A percentile compares a stretch with the other conserved stretches of the same genome.
phyloP scores from a whole-genome alignment of 2,113 vertebrate genomes.

The Upupa epops region DNA sequence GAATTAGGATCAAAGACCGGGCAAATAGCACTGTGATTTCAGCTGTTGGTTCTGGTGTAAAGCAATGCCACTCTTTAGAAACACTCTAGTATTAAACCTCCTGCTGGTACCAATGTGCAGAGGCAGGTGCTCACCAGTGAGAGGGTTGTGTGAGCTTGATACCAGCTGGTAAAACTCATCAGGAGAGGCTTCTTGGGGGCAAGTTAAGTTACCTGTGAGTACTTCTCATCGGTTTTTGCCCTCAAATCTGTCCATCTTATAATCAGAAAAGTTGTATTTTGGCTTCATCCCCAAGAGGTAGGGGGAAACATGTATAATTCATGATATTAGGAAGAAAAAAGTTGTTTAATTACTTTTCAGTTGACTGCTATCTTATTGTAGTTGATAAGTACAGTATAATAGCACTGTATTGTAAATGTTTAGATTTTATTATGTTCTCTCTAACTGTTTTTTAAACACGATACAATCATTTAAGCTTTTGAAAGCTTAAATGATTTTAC shows the following conservation, averaged over 20 bases:
- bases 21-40: conserved; percentile 46
- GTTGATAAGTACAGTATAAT: conserved; percentile 22
- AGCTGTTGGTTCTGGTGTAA: neutral
- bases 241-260: neutral
- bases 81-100: neutral
- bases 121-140: neutral
- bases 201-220: neutral
- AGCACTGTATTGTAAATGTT: conserved; percentile 49
- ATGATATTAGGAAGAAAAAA: conserved; percentile 41
- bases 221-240: neutral
- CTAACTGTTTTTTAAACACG: conserved; percentile 54
- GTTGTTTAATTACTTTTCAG: conserved; percentile 42
- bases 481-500: conserved; percentile 60
- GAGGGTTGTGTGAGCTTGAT: neutral
- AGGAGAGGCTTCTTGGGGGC: conserved; percentile 11
- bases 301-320: conserved; percentile 19
- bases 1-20: neutral
- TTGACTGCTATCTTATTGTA: conserved; percentile 48
- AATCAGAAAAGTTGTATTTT: conserved; percentile 37
- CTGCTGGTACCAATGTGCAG: neutral
- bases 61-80: neutral
- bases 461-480: conserved; percentile 65
- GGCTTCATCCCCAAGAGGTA: conserved; percentile 50
- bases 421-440: conserved; percentile 51
- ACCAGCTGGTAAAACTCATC: neutral